Percentiles rank a stretch among this genome's conserved stretches.
These are phyloP conservation scores for Epirrhoe tristata DNA, from an alignment of 2,888 invertebrate species.

Conservation along the genomic window DNA sequence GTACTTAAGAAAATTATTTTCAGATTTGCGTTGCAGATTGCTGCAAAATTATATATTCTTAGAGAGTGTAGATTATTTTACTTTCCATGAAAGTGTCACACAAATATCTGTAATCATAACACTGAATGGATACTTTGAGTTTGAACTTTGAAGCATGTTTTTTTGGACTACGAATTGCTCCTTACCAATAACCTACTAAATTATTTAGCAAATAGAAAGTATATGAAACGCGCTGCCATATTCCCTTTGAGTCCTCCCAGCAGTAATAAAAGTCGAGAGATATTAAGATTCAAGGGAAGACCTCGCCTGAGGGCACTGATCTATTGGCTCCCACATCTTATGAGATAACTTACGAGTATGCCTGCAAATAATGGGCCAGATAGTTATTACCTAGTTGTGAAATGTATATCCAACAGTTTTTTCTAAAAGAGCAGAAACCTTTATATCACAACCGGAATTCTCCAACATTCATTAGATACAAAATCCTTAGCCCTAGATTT, in stretches of 20 bases:
- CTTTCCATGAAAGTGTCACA: background rate
- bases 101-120: background rate
- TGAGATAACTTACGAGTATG: conserved; percentile 42
- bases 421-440: background rate
- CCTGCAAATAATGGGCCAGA: conserved; percentile 44
- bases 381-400: conserved; percentile 19
- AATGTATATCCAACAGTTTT: conserved; percentile 3
- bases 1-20: background rate
- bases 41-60: background rate
- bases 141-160: background rate
- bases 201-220: conserved; percentile 3
- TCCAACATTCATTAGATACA: background rate
- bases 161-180: background rate
- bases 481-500: too few relatives aligned
- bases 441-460: background rate
- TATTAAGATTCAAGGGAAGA: conserved; percentile 72
- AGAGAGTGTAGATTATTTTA: background rate
- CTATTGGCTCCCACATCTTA: conserved; percentile 57
- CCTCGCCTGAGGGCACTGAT: conserved; percentile 67
- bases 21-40: background rate
- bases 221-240: conserved; percentile 16
- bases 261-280: conserved; percentile 69
- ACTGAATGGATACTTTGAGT: background rate
- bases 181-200: background rate
- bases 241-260: conserved; percentile 35